These are phyloP conservation scores for Siniperca chuatsi DNA, from an alignment of 2,113 vertebrate genomes.

Conservation along the genomic window DNA sequence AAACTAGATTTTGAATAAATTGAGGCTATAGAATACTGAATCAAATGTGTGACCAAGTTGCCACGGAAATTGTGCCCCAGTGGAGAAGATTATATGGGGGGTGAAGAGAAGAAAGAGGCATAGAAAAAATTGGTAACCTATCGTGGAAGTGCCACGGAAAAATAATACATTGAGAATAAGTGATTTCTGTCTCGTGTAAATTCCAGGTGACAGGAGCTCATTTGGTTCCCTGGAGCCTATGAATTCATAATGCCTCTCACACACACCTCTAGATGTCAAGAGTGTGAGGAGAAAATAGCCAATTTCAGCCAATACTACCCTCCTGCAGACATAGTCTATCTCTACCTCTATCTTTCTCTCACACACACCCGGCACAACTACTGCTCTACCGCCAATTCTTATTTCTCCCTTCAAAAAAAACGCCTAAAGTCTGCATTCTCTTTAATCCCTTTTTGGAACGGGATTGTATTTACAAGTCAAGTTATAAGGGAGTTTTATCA, in stretches of 20 bases:
- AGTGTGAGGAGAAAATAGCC: constrained; percentile 63
- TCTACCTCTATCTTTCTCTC: constrained; percentile 37
- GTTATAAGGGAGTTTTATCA: constrained; percentile 61
- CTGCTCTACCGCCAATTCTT: constrained; percentile 43
- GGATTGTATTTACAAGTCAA: constrained; percentile 53
- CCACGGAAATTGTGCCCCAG: constrained; percentile 59
- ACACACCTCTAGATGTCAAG: constrained; percentile 55
- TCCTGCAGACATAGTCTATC: constrained; percentile 52
- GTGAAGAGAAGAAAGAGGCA: constrained; percentile 23
- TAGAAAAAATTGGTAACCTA: constrained; percentile 45
- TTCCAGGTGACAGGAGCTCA: constrained; percentile 72
- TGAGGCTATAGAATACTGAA: constrained; percentile 56
- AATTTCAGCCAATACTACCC: constrained; percentile 66
- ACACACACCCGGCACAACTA: constrained; percentile 9
- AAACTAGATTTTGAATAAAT: constrained; percentile 64
- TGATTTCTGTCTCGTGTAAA: constrained; percentile 74
- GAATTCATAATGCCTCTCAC: constrained; percentile 77
- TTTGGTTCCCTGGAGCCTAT: constrained; percentile 72
- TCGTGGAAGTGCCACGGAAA: constrained; percentile 61
- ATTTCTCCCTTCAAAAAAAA: constrained; percentile 38
- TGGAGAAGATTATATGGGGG: constrained; percentile 50
- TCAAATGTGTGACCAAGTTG: constrained; percentile 70
- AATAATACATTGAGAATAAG: constrained; percentile 75
- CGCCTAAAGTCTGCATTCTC: constrained; percentile 26
- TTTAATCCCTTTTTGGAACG: constrained; percentile 67